Base-by-base conservation (phyloP, 2,888 invertebrate genomes). In the Eupithecia exiguata region DNA sequence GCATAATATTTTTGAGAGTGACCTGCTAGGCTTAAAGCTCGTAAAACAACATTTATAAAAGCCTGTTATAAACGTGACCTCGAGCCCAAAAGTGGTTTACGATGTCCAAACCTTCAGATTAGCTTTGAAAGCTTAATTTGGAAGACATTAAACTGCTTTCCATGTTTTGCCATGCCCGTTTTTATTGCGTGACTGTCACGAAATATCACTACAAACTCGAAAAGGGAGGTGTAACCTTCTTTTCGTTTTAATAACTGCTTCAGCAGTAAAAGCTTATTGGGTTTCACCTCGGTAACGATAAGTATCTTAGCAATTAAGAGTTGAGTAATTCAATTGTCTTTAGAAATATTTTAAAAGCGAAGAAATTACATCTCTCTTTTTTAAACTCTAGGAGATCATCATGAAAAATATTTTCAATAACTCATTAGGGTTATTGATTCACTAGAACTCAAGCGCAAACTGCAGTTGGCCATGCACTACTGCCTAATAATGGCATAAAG, bases 101-200 rank as follows among this genome's bases (percentile, higher is more conserved):
- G 65, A 63, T 71, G 58, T 53, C 69, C 53, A 65, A 73, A 72
- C 58, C 65, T 36, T 75, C 75, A 72, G 69, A 75, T 75, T 69
- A 74, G 68, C 68, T 76, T 66, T 74, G 73, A 77, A 76, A 77
- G 62, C 63, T 65, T 65, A 65, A 38, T 65, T 36, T 65, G 63
- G n/a, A n/a, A 65, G 71, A 30, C 67, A 67, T 66, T 71, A 72
- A 78, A 71, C 62, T 68, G 68, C 69, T 74, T 76, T 78, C 71
- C 77, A 75, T 78, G 78, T 75, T 71, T 68, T 70, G 72, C 76
- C 71, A 71, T 69, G 49, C 62, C 74, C 63, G 61, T 74, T 70
- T 72, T 74, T 75, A 69, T 77, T 53, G 74, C 76, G 76, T 78
- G 77, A 72, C 74, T 75, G 71, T 69, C 77, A 77, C 69, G 74